Evolutionary conservation across 2,797 vertebrate species (phyloP).

Genomic region (Champsocephalus esox): DNA sequence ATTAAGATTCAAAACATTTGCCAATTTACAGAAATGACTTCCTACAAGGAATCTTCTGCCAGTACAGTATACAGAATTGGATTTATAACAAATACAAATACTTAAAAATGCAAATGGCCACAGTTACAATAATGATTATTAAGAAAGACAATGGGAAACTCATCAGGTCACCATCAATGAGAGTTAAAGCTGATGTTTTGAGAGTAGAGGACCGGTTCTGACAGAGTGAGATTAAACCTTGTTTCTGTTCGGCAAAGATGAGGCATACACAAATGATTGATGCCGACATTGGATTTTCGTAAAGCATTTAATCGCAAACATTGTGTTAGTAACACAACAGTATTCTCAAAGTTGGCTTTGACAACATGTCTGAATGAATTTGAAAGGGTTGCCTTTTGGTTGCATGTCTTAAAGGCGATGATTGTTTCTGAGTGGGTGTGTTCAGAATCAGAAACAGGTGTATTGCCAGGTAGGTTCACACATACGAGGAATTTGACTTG

Average conservation of each 20-base stretch:
- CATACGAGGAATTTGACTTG: too few species aligned
- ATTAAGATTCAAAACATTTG: not conserved
- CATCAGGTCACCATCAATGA: slow-evolving; percentile 15
- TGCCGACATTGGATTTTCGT: not conserved
- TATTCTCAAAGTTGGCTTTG: not conserved
- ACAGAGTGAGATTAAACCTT: not conserved
- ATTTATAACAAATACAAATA: slow-evolving; percentile 28
- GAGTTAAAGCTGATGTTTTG: slow-evolving; percentile 7
- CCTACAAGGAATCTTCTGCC: too few species aligned
- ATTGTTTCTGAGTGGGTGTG: not conserved
- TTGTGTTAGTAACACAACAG: not conserved
- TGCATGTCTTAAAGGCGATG: too few species aligned
- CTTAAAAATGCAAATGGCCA: not conserved
- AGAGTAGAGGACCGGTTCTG: not conserved
- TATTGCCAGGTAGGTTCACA: too few species aligned
- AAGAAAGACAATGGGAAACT: slow-evolving; percentile 23
- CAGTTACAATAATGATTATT: not conserved
- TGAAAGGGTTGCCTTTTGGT: not conserved
- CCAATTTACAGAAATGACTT: too few species aligned
- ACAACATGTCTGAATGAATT: not conserved
- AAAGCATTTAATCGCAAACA: too few species aligned
- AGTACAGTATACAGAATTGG: slow-evolving; percentile 35
- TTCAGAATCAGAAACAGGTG: not conserved
- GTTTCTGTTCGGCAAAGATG: not conserved
- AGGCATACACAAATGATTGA: not conserved